A percentile compares a stretch with the other conserved stretches of the same genome.
These are phyloP conservation scores for Leptodactylus fallax DNA, from an alignment of 2,797 vertebrate genomes.

Conservation along the genomic window DNA sequence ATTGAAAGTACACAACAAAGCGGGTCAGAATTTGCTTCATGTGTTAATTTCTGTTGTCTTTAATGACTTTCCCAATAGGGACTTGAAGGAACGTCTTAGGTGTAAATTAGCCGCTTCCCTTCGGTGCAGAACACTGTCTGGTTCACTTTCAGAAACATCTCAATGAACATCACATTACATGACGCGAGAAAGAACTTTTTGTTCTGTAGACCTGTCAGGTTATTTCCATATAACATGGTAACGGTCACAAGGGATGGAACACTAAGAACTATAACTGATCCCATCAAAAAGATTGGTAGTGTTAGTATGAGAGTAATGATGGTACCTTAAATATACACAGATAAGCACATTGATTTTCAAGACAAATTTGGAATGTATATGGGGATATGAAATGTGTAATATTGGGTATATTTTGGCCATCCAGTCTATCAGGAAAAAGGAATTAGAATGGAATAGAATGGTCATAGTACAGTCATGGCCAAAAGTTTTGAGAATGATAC, in stretches of 20 bases:
- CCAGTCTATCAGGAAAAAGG: background rate
- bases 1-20: background rate
- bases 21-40: no score
- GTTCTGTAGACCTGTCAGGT: background rate
- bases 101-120: background rate
- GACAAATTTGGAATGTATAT: background rate
- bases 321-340: background rate
- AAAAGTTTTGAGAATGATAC: no score
- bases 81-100: background rate
- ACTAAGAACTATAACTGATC: no score
- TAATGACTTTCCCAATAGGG: background rate
- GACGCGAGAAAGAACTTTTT: background rate
- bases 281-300: no score
- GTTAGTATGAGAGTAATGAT: background rate
- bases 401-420: background rate
- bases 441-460: no score
- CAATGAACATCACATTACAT: background rate
- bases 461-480: no score
- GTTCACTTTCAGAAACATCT: background rate
- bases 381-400: background rate
- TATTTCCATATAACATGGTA: no score
- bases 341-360: background rate
- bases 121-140: background rate
- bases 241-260: no score
- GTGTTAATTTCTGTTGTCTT: background rate